phyloP scores from a whole-genome alignment of 2,888 invertebrate species.

The Crossocerus cetratus region DNA sequence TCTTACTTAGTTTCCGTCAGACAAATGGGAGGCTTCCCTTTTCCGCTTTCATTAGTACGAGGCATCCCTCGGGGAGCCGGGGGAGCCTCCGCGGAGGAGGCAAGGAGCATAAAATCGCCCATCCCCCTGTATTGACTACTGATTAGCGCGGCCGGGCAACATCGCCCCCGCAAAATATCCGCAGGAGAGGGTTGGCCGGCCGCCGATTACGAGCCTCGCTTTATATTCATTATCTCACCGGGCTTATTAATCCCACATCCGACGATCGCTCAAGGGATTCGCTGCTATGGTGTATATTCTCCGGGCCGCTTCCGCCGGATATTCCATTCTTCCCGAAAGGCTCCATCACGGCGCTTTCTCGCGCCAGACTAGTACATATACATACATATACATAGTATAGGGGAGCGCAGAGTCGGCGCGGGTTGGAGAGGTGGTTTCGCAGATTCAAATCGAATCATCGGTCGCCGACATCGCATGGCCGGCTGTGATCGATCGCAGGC shows the following conservation, averaged over 20 bases:
- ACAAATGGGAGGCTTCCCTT: neutral
- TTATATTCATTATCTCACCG: conserved; percentile 17
- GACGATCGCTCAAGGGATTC: neutral
- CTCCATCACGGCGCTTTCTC: neutral
- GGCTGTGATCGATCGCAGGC: conserved; percentile 4
- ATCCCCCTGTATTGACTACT: neutral
- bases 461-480: neutral
- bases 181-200: neutral
- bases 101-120: too few relatives aligned
- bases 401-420: too few relatives aligned
- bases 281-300: conserved; percentile 1
- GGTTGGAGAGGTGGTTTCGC: neutral
- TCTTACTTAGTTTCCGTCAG: conserved; percentile 1
- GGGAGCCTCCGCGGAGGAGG: too few relatives aligned
- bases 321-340: neutral
- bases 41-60: too few relatives aligned
- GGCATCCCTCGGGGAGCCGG: too few relatives aligned
- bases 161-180: neutral
- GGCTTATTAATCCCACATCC: conserved; percentile 18
- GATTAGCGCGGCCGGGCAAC: neutral
- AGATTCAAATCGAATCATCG: neutral
- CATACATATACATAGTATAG: too few relatives aligned
- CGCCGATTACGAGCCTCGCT: neutral
- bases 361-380: neutral
- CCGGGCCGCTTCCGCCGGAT: neutral